Conservation (phyloP, 2,888 invertebrate genomes). For the Drosophila vallismaia region DNA sequence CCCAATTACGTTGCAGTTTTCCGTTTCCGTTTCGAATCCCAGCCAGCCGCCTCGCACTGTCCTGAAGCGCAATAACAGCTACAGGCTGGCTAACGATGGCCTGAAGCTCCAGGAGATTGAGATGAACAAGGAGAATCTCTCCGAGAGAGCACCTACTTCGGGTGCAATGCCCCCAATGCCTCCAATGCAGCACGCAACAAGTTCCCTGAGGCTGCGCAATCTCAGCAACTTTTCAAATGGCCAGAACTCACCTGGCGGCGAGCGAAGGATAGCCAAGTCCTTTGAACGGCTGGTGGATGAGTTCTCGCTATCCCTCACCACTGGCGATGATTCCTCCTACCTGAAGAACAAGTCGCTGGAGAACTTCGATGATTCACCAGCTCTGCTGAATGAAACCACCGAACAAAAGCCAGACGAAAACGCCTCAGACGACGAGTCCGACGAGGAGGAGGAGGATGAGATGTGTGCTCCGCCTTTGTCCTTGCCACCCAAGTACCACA, state of each 20-base stretch:
- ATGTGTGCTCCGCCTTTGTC: conserved; percentile 85
- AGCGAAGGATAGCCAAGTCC: conserved; percentile 87
- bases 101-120: conserved; percentile 83
- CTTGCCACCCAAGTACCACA: conserved; percentile 74
- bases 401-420: conserved; percentile 47
- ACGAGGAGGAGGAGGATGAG: conserved; percentile 83
- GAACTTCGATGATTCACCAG: conserved; percentile 83
- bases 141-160: conserved; percentile 46
- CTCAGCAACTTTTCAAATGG: conserved; percentile 35
- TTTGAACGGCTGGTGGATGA: conserved; percentile 84
- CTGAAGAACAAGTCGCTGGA: conserved; percentile 83
- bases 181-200: conserved; percentile 67
- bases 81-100: conserved; percentile 89
- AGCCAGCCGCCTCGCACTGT: conserved; percentile 62
- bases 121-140: conserved; percentile 82
- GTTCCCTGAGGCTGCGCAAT: conserved; percentile 67
- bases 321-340: conserved; percentile 82
- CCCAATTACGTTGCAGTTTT: conserved; percentile 79
- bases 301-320: conserved; percentile 81
- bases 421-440: conserved; percentile 33
- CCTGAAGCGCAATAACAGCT: conserved; percentile 92
- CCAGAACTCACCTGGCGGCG: conserved; percentile 57
- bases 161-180: conserved; percentile 74
- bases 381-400: conserved; percentile 35
- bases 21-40: conserved; percentile 65